phyloP scores from a whole-genome alignment of 2,113 vertebrate species.

The Actenoides hombroni region DNA sequence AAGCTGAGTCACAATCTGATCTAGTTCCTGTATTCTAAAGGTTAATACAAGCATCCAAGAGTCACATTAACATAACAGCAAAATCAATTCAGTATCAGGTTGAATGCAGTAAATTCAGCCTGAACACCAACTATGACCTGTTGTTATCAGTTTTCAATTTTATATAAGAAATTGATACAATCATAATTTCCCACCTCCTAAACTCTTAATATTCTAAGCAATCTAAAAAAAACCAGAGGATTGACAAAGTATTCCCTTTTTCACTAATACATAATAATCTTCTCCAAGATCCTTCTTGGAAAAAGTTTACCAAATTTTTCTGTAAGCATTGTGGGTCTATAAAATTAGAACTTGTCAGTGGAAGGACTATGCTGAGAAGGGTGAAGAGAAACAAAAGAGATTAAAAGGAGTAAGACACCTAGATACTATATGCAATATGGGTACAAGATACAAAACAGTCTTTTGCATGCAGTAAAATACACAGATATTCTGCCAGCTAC shows the following conservation, averaged over 20 bases:
- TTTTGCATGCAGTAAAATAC: not conserved
- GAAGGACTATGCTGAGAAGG: not conserved
- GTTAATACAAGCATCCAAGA: not conserved
- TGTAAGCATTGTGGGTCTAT: not conserved
- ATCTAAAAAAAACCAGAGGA: not conserved
- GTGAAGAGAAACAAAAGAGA: not conserved
- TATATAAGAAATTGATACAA: not conserved
- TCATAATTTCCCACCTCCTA: not conserved
- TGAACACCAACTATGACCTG: not conserved
- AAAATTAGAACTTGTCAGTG: not conserved
- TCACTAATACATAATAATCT: not conserved
- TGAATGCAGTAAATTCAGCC: not conserved
- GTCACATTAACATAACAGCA: not conserved
- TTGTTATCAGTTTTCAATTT: not conserved
- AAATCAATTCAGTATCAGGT: not conserved
- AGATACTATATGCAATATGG: not conserved
- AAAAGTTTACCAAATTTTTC: not conserved
- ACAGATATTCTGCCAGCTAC: not conserved
- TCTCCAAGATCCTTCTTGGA: not conserved
- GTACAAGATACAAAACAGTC: not conserved
- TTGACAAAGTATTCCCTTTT: not conserved
- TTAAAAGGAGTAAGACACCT: not conserved
- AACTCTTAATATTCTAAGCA: not conserved
- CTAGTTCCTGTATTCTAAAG: not conserved
- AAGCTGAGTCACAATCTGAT: not conserved